These are phyloP conservation scores for Galbula dea DNA, from an alignment of 2,113 vertebrate genomes.

Conservation along the genomic window DNA sequence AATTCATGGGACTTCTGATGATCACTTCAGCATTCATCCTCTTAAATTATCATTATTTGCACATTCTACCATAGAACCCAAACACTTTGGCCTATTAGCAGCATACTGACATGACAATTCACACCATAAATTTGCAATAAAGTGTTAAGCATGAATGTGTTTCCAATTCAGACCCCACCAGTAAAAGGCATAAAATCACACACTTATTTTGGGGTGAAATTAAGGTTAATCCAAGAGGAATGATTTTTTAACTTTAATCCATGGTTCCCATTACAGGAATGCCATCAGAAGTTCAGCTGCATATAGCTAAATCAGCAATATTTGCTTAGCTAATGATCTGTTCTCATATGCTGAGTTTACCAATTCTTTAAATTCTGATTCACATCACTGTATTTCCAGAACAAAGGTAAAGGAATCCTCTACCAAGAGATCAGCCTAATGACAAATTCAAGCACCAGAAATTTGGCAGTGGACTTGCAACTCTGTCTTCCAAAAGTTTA, in stretches of 20 bases:
- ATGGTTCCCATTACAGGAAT: not conserved
- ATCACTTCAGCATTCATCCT: not conserved
- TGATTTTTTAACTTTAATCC: not conserved
- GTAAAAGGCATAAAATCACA: not conserved
- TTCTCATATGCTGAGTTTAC: not conserved
- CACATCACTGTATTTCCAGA: not conserved
- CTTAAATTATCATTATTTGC: no score
- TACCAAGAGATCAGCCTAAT: not conserved
- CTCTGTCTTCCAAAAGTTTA: not conserved
- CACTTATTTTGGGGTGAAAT: not conserved
- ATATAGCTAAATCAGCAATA: not conserved
- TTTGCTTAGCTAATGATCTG: not conserved
- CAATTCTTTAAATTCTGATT: not conserved
- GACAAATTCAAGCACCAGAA: not conserved
- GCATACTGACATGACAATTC: rapidly evolving
- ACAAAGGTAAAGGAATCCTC: not conserved
- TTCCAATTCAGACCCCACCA: not conserved
- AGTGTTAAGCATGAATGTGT: rapidly evolving
- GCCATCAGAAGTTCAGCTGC: not conserved
- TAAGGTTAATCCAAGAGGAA: not conserved
- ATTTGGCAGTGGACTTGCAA: not conserved
- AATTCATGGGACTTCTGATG: not conserved
- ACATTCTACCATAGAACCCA: not conserved
- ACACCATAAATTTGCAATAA: no score
- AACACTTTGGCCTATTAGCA: not conserved